Evolutionary conservation across 1,140 invertebrate genomes (phyloP).

Genomic region (Pantala flavescens): DNA sequence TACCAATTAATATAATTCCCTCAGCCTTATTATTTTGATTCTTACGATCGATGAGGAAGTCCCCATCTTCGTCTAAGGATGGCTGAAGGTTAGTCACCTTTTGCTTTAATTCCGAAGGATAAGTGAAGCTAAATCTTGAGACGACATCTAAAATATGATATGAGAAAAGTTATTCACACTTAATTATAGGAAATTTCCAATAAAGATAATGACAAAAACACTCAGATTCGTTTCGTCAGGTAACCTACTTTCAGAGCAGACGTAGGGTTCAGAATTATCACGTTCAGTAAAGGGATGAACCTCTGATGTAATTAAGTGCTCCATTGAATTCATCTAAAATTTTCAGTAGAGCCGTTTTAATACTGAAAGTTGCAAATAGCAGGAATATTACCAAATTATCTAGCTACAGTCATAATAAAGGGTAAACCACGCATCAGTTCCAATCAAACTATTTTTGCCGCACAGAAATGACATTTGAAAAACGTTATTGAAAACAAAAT

Average conservation of each 20-base stretch:
- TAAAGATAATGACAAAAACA: no score
- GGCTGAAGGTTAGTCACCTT: slow-evolving; percentile 14
- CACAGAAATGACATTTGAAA: neutral
- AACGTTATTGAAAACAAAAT: neutral
- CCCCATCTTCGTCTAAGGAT: slow-evolving; percentile 40
- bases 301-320: neutral
- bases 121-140: slow-evolving; percentile 45
- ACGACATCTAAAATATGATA: slow-evolving; percentile 37
- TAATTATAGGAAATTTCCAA: no score
- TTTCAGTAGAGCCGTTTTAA: neutral
- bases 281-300: neutral
- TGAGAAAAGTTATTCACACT: neutral
- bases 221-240: no score
- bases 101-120: slow-evolving; percentile 29
- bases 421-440: neutral
- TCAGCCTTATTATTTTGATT: slow-evolving; percentile 29
- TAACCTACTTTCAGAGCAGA: neutral
- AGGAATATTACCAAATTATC: neutral
- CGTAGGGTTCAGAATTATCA: neutral
- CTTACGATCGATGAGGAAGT: slow-evolving; percentile 34
- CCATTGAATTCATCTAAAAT: neutral
- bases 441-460: neutral
- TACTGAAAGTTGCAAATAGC: neutral
- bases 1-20: neutral
- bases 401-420: no score